Conservation (phyloP, 1,140 invertebrate genomes). For the Theocolax elegans region DNA sequence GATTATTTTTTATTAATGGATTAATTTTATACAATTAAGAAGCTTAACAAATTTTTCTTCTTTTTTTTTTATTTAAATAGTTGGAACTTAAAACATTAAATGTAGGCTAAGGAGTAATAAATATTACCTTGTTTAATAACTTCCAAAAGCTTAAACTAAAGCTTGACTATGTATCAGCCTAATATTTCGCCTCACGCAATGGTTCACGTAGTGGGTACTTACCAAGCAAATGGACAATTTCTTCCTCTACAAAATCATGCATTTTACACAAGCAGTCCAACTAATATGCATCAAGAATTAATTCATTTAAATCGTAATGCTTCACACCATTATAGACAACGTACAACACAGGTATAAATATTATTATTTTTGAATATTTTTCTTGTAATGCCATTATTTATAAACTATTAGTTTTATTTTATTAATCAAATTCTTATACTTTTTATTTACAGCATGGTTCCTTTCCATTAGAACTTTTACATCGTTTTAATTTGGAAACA, state of each 20-base stretch:
- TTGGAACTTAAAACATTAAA: conserved; percentile 27
- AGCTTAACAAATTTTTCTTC: conserved; percentile 20
- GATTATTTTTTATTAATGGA: too few relatives aligned
- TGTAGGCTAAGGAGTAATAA: conserved; percentile 9
- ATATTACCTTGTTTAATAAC: conserved; percentile 11
- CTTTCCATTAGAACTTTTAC: conserved; percentile 58
- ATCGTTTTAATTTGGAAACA: conserved; percentile 57
- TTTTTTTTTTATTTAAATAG: conserved; percentile 33
- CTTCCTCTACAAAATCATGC: conserved; percentile 51
- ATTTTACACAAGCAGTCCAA: conserved; percentile 53
- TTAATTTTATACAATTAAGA: too few relatives aligned
- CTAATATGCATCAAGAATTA: conserved; percentile 54
- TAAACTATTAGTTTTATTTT: too few relatives aligned
- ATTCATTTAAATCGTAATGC: conserved; percentile 50
- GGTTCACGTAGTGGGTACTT: conserved; percentile 61
- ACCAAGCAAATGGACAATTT: conserved; percentile 59
- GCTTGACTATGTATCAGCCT: conserved; percentile 63
- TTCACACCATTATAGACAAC: conserved; percentile 53
- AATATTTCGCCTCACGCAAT: conserved; percentile 60
- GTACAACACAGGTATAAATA: conserved; percentile 55
- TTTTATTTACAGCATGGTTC: conserved; percentile 51
- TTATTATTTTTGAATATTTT: too few relatives aligned
- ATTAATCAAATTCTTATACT: background rate
- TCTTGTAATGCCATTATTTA: too few relatives aligned
- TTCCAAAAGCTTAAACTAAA: conserved; percentile 30